Evolutionary conservation across 2,113 vertebrate genomes (phyloP).

Genomic region (Epinephelus fuscoguttatus): DNA sequence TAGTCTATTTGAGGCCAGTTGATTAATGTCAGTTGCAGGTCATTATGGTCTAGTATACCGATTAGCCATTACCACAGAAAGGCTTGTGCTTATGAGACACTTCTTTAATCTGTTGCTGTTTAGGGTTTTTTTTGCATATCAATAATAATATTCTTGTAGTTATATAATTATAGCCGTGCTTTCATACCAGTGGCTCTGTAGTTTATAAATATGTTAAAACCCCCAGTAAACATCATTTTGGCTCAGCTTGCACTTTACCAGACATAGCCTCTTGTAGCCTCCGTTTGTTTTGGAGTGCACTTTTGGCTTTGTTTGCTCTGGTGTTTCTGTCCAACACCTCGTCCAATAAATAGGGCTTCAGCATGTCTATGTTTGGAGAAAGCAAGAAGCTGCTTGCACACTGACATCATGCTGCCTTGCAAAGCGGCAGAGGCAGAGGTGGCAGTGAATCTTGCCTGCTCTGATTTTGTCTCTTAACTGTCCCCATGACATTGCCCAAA

Average conservation of each 20-base stretch:
- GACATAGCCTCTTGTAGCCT: neutral
- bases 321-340: conserved; percentile 42
- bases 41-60: conserved; percentile 19
- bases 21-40: conserved; percentile 30
- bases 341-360: conserved; percentile 34
- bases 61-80: conserved; percentile 3
- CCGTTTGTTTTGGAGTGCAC: conserved; percentile 48
- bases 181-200: neutral
- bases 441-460: neutral
- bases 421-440: conserved; percentile 13
- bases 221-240: neutral
- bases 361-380: conserved; percentile 71
- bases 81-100: neutral
- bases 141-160: neutral
- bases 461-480: neutral
- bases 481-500: neutral
- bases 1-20: conserved; percentile 9
- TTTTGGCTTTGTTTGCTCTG: conserved; percentile 34
- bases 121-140: neutral
- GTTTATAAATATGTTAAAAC: neutral
- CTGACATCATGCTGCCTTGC: conserved; percentile 14
- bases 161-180: neutral
- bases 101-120: neutral
- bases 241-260: neutral
- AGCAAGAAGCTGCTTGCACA: conserved; percentile 26